Percentiles rank a stretch among this genome's conserved stretches.
These are phyloP conservation scores for Sebastes fasciatus DNA, from an alignment of 2,113 vertebrate species.

Conservation along the genomic window DNA sequence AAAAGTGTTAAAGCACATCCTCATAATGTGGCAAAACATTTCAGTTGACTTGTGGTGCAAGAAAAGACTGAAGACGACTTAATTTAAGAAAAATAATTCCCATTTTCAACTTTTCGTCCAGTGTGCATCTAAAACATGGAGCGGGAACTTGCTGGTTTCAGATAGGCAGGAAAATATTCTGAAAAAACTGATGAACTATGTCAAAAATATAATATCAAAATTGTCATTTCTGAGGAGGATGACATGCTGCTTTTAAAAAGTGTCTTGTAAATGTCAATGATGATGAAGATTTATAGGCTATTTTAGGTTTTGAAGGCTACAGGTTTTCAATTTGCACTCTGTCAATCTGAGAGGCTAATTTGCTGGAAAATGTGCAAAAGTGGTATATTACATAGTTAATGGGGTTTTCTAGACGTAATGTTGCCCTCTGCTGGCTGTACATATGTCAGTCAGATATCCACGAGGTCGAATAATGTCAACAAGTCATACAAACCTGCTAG, in stretches of 20 bases:
- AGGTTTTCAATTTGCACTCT: not conserved
- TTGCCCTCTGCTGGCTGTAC: slow-evolving; percentile 70
- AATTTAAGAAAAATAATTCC: not conserved
- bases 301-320: not conserved
- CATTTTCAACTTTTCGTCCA: not conserved
- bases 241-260: not conserved
- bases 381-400: not conserved
- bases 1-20: not conserved
- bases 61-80: not conserved
- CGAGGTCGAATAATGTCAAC: not conserved
- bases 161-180: not conserved
- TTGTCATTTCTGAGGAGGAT: not conserved
- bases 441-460: not conserved
- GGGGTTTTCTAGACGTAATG: slow-evolving; percentile 18
- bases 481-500: not conserved
- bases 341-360: slow-evolving; percentile 2
- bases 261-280: not conserved
- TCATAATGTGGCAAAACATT: not conserved
- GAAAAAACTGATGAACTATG: not conserved
- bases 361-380: not conserved
- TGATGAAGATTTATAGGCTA: not conserved
- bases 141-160: not conserved
- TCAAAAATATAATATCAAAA: not conserved
- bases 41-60: not conserved
- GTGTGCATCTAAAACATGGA: not conserved